These are phyloP conservation scores for Umimayanthus chanpuru DNA, from an alignment of 92 coral and sea anemone species.

Conservation along the genomic window DNA sequence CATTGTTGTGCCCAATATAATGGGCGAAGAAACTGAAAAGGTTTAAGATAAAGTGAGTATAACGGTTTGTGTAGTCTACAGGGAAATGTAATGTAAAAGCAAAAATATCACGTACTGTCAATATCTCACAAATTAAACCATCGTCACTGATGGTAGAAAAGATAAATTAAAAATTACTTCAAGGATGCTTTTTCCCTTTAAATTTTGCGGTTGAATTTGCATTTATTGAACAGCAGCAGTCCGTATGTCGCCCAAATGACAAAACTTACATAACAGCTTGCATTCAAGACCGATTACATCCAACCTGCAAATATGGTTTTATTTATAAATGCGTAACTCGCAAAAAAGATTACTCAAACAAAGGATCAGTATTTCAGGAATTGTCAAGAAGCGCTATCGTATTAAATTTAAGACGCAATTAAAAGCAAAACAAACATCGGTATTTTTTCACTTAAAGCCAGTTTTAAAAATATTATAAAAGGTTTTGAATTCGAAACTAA, in stretches of 20 bases:
- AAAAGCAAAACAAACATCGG: not conserved
- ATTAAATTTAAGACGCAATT: not conserved
- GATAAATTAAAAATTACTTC: not conserved
- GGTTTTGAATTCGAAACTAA: not conserved
- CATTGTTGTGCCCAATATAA: not conserved
- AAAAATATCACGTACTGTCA: not conserved
- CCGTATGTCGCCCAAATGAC: not conserved
- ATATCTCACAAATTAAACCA: no score
- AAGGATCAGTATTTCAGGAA: not conserved
- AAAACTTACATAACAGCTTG: not conserved
- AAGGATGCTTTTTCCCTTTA: not conserved
- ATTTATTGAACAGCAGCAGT: not conserved
- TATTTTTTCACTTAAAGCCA: not conserved
- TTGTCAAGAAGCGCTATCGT: slow-evolving; percentile 22
- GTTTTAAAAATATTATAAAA: not conserved
- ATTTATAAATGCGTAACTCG: slow-evolving; percentile 8
- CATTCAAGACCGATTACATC: not conserved
- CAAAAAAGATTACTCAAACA: not conserved
- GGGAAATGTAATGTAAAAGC: not conserved
- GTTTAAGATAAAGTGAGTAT: not conserved
- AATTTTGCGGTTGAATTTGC: not conserved
- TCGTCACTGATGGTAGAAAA: not conserved
- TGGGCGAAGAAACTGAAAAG: slow-evolving; percentile 5
- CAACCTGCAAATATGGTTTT: slow-evolving; percentile 17
- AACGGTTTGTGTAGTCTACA: not conserved